These are phyloP conservation scores for Julus scandinavius DNA, from an alignment of 2,888 invertebrate species.

Conservation along the genomic window DNA sequence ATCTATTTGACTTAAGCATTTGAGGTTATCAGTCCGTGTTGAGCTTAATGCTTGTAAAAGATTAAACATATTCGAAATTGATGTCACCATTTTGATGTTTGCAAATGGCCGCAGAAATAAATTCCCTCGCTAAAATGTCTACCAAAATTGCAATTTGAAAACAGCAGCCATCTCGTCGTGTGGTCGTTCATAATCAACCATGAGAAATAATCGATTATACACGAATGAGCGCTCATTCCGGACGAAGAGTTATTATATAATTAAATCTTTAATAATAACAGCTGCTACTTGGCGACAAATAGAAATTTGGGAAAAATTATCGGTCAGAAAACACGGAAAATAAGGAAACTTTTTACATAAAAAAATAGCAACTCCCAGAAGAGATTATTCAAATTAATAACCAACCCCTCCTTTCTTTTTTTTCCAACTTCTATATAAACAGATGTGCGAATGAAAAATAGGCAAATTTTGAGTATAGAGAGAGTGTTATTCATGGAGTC, in stretches of 20 bases:
- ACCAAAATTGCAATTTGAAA: constrained; percentile 3
- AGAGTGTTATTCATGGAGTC: constrained; percentile 2
- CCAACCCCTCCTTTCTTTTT: background rate
- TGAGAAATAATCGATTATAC: constrained; percentile 26
- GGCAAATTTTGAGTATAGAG: background rate
- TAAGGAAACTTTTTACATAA: background rate
- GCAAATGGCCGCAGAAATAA: constrained; percentile 33
- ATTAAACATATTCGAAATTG: constrained; percentile 27
- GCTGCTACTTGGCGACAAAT: constrained; percentile 33
- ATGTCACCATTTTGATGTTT: constrained; percentile 33
- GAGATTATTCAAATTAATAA: constrained; percentile 14
- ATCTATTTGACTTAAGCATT: constrained; percentile 7
- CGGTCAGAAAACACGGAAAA: constrained; percentile 3
- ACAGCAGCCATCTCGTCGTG: constrained; percentile 20
- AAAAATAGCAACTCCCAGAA: background rate
- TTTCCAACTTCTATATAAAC: background rate
- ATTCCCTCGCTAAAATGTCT: constrained; percentile 33
- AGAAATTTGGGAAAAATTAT: background rate
- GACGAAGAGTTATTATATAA: constrained; percentile 33
- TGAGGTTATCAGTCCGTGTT: constrained; percentile 12
- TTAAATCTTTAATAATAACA: constrained; percentile 33
- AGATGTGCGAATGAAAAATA: background rate
- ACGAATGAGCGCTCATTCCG: constrained; percentile 14
- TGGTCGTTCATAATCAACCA: constrained; percentile 33
- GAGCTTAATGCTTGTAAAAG: constrained; percentile 14